Percentiles rank a stretch among this genome's conserved stretches.
Conservation (phyloP, 2,797 vertebrate species). For the Pseudocheirus occidentalis region DNA sequence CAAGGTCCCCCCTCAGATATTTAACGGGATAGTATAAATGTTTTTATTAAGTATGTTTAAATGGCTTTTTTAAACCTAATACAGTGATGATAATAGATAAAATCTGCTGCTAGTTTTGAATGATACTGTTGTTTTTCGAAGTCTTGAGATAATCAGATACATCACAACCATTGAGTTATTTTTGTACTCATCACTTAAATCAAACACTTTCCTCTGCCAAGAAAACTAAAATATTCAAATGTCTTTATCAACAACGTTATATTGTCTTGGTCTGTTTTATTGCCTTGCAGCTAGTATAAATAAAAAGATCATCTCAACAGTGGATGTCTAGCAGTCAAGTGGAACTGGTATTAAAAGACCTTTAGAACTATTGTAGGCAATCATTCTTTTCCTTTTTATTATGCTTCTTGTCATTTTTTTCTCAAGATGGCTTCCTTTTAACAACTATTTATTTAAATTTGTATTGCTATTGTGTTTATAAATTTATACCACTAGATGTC, state of each 20-base stretch:
- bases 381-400: not conserved
- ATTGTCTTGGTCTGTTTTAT: not conserved
- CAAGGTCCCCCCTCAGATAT: not conserved
- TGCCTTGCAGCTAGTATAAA: not conserved
- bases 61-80: not conserved
- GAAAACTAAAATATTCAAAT: not conserved
- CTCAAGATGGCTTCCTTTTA: constrained; percentile 62
- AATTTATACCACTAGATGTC: constrained; percentile 74
- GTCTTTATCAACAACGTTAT: not conserved
- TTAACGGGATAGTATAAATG: not conserved
- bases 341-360: constrained; percentile 8
- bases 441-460: not conserved
- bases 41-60: not conserved
- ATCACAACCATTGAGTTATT: not conserved
- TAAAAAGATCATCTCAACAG: not conserved
- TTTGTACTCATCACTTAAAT: not conserved
- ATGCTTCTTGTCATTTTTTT: constrained; percentile 40
- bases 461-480: constrained; percentile 1
- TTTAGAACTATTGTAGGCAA: constrained; percentile 41
- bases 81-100: not conserved
- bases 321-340: constrained; percentile 20
- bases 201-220: not conserved
- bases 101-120: not conserved
- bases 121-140: not conserved
- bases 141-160: not conserved